Percentiles rank a stretch among this genome's conserved stretches.
phyloP scores from a whole-genome alignment of 2,113 vertebrate genomes.

The Misgurnus anguillicaudatus region DNA sequence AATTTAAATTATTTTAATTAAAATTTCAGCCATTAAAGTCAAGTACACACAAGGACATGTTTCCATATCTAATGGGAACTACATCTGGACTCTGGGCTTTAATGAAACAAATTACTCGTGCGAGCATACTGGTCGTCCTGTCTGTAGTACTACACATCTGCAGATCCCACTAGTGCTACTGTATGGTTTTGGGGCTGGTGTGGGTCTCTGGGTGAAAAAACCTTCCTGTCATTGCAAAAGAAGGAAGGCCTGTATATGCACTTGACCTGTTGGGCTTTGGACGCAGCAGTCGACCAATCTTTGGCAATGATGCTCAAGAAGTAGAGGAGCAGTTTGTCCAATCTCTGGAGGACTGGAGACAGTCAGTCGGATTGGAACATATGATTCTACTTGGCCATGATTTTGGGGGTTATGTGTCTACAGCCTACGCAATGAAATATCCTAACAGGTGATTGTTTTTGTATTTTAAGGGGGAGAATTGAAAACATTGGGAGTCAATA shows the following conservation, averaged over 20 bases:
- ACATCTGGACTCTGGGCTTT: conserved; percentile 89
- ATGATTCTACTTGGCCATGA: conserved; percentile 94
- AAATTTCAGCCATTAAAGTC: conserved; percentile 76
- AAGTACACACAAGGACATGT: conserved; percentile 82
- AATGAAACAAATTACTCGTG: conserved; percentile 61
- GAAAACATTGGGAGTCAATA: neutral
- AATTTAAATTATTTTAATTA: conserved; percentile 9
- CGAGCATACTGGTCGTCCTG: neutral
- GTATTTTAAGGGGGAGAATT: neutral
- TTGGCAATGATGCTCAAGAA: conserved; percentile 76
- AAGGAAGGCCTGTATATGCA: conserved; percentile 80
- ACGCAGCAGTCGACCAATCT: conserved; percentile 85
- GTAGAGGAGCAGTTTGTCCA: conserved; percentile 88
- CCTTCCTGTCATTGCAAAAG: conserved; percentile 81
- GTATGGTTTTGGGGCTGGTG: conserved; percentile 90
- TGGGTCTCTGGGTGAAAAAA: conserved; percentile 93
- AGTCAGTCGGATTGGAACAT: conserved; percentile 79
- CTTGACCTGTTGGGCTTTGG: conserved; percentile 93
- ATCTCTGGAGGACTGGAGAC: conserved; percentile 90
- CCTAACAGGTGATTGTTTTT: conserved; percentile 79
- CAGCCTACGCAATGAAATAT: conserved; percentile 87
- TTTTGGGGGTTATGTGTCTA: conserved; percentile 88
- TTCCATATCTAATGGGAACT: conserved; percentile 81
- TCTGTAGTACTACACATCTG: conserved; percentile 29
- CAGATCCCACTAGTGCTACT: conserved; percentile 87